Conservation (phyloP, 2,888 invertebrate species). For the Augochlorella aurata region DNA sequence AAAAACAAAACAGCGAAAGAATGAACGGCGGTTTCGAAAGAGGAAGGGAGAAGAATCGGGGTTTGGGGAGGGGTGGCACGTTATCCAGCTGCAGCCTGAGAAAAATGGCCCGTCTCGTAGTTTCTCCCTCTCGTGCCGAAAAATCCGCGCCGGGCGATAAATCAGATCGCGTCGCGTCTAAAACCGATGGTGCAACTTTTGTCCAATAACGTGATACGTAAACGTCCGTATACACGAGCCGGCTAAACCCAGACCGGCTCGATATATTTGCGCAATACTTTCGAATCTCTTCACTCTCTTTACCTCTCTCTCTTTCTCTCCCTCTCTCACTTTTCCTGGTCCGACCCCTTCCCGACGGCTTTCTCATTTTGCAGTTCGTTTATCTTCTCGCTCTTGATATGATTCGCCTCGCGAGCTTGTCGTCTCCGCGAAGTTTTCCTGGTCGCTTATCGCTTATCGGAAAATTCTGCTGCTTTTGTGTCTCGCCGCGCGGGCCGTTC, state of each 20-base stretch:
- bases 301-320: not conserved
- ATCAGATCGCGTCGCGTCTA: conserved; percentile 74
- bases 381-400: not conserved
- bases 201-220: conserved; percentile 73
- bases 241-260: conserved; percentile 42
- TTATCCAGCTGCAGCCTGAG: conserved; percentile 71
- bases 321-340: not conserved
- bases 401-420: not conserved
- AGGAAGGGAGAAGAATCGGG: conserved; percentile 4
- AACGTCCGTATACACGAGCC: conserved; percentile 58
- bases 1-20: not conserved
- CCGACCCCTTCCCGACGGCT: not conserved
- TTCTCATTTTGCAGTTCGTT: not conserved
- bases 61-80: conserved; percentile 38
- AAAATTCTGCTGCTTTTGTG: not conserved
- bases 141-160: conserved; percentile 69
- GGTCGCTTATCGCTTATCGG: not conserved
- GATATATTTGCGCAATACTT: conserved; percentile 57
- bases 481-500: not conserved
- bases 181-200: conserved; percentile 76
- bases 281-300: conserved; percentile 5
- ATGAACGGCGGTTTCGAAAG: not conserved
- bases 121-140: conserved; percentile 67
- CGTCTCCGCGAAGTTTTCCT: too few relatives aligned
- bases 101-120: conserved; percentile 74